These are phyloP conservation scores for Raja brachyura DNA, from an alignment of 2,113 vertebrate species.

Conservation along the genomic window DNA sequence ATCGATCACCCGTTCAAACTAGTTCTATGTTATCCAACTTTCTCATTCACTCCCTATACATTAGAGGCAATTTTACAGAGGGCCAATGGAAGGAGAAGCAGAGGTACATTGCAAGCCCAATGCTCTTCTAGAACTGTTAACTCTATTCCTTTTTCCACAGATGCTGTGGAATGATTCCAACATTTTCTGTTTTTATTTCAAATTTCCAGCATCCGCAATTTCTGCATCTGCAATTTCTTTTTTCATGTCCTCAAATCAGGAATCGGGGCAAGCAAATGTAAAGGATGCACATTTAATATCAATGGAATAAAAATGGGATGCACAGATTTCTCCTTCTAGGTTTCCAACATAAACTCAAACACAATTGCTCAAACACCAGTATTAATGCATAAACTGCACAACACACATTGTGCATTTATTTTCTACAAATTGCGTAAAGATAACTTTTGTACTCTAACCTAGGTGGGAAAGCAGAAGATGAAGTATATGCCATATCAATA, in stretches of 20 bases:
- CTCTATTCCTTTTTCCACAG: too few species aligned
- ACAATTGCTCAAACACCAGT: not conserved
- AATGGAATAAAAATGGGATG: not conserved
- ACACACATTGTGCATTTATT: not conserved
- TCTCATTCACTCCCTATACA: too few species aligned
- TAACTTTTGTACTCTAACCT: constrained; percentile 33
- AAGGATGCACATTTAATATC: not conserved
- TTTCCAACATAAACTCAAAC: not conserved
- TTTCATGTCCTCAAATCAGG: not conserved
- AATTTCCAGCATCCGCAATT: too few species aligned
- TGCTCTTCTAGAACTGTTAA: too few species aligned
- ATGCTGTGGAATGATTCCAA: too few species aligned
- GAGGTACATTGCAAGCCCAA: too few species aligned
- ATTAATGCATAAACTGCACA: not conserved
- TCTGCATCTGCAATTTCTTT: too few species aligned
- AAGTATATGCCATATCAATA: constrained; percentile 75
- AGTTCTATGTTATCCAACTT: too few species aligned
- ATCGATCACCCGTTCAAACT: too few species aligned
- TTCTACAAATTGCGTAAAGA: not conserved
- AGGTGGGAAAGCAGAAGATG: constrained; percentile 71
- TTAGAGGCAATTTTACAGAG: too few species aligned
- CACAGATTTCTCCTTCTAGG: not conserved
- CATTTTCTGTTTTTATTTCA: too few species aligned
- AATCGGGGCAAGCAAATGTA: not conserved
- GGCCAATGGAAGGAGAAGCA: too few species aligned